phyloP scores from a whole-genome alignment of 2,888 invertebrate species.

The Mesodorylaimus sp. region DNA sequence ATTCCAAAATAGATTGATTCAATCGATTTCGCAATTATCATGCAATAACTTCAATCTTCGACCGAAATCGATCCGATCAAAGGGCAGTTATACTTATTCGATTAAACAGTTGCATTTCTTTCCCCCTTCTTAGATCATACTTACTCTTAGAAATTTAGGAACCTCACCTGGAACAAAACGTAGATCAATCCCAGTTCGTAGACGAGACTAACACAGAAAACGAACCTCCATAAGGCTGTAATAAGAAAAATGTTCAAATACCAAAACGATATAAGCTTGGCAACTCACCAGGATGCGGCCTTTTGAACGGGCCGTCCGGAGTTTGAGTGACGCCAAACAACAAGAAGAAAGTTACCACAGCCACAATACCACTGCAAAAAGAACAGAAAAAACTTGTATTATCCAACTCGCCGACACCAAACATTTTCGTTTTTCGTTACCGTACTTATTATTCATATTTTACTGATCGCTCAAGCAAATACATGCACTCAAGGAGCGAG shows the following conservation, averaged over 20 bases:
- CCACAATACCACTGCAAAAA: constrained; percentile 36
- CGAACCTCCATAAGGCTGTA: constrained; percentile 39
- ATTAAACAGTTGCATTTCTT: constrained; percentile 4
- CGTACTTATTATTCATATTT: too few relatives aligned
- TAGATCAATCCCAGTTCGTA: constrained; percentile 40
- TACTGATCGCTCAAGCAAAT: too few relatives aligned
- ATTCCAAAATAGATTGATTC: too few relatives aligned
- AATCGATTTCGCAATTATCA: too few relatives aligned
- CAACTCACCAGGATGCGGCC: constrained; percentile 39
- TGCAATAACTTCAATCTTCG: too few relatives aligned
- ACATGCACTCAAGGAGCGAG: too few relatives aligned
- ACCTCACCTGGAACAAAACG: constrained; percentile 35
- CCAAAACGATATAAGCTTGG: background rate
- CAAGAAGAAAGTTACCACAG: constrained; percentile 37
- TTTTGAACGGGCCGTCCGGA: constrained; percentile 40
- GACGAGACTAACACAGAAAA: constrained; percentile 39
- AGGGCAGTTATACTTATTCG: too few relatives aligned
- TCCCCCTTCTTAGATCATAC: background rate
- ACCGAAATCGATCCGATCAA: too few relatives aligned
- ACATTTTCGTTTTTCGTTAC: too few relatives aligned
- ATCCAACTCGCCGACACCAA: background rate
- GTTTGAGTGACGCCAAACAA: constrained; percentile 40
- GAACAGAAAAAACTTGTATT: background rate
- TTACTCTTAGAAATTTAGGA: background rate
- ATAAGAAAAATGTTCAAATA: constrained; percentile 12